Evolutionary conservation across 2,888 invertebrate species (phyloP).

Genomic region (Chirona hameri): DNA sequence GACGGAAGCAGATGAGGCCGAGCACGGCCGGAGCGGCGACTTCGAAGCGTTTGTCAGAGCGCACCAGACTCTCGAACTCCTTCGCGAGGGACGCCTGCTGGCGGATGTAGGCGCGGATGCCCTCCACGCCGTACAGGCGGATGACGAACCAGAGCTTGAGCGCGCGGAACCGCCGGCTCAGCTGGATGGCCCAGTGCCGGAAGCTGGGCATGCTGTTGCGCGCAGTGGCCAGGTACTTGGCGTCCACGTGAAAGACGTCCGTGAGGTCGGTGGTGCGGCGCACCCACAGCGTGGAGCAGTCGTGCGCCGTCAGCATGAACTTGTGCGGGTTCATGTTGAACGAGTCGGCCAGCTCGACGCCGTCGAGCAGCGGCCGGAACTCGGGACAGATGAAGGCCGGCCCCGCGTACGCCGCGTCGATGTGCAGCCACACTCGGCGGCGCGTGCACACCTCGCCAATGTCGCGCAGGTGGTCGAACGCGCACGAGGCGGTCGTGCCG

Average conservation of each 20-base stretch:
- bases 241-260: conserved; percentile 83
- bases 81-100: conserved; percentile 69
- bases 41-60: conserved; percentile 71
- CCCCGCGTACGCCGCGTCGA: conserved; percentile 96
- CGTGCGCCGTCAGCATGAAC: conserved; percentile 90
- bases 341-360: conserved; percentile 77
- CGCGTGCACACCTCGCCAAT: conserved; percentile 56
- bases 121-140: conserved; percentile 73
- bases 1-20: conserved; percentile 85
- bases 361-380: conserved; percentile 65
- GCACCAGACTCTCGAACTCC: conserved; percentile 68
- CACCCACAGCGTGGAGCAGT: conserved; percentile 92
- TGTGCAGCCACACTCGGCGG: conserved; percentile 80
- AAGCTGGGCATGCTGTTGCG: neutral
- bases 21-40: conserved; percentile 76
- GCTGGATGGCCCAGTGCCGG: conserved; percentile 93
- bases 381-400: conserved; percentile 89
- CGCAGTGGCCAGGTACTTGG: conserved; percentile 65
- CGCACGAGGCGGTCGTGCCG: conserved; percentile 93
- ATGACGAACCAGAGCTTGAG: conserved; percentile 89
- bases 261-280: conserved; percentile 61
- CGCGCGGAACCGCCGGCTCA: conserved; percentile 85
- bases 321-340: conserved; percentile 94
- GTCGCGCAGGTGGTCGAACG: conserved; percentile 85
- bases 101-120: conserved; percentile 71